Conservation (phyloP, 2,113 vertebrate species). For the Bettongia penicillata region DNA sequence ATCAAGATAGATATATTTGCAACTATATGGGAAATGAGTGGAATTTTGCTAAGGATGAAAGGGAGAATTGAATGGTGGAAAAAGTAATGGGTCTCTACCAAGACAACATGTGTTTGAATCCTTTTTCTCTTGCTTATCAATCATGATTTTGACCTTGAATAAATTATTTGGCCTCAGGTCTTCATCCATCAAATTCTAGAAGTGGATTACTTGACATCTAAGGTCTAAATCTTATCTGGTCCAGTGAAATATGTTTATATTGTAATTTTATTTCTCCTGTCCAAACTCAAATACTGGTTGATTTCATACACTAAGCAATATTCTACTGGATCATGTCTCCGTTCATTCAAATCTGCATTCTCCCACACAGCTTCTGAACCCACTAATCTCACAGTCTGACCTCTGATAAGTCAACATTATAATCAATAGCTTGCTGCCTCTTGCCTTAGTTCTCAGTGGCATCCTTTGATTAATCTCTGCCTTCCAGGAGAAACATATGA, state of each 20-base stretch:
- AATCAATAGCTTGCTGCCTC: slow-evolving; percentile 78
- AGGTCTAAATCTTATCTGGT: not conserved
- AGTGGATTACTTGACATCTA: not conserved
- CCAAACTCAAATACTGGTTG: slow-evolving; percentile 53
- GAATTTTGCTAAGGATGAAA: slow-evolving; percentile 27
- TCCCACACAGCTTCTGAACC: slow-evolving; percentile 67
- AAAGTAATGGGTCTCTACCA: not conserved
- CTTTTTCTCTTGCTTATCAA: not conserved
- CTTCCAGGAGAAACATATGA: slow-evolving; percentile 77
- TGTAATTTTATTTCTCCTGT: not conserved
- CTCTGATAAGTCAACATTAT: slow-evolving; percentile 78
- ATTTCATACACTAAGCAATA: slow-evolving; percentile 58
- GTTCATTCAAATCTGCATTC: slow-evolving; percentile 51
- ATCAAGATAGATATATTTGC: not conserved
- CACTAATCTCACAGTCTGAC: slow-evolving; percentile 73
- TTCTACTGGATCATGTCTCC: slow-evolving; percentile 55
- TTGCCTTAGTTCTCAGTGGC: slow-evolving; percentile 69
- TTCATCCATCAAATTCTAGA: not conserved
- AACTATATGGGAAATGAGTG: not conserved
- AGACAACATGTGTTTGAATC: not conserved
- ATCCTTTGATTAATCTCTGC: slow-evolving; percentile 81
- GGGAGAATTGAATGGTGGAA: not conserved
- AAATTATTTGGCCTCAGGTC: not conserved
- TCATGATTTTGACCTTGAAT: not conserved
- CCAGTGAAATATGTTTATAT: not conserved